Base-by-base conservation (phyloP, 1,140 invertebrate species). In the Bicyclus anynana region DNA sequence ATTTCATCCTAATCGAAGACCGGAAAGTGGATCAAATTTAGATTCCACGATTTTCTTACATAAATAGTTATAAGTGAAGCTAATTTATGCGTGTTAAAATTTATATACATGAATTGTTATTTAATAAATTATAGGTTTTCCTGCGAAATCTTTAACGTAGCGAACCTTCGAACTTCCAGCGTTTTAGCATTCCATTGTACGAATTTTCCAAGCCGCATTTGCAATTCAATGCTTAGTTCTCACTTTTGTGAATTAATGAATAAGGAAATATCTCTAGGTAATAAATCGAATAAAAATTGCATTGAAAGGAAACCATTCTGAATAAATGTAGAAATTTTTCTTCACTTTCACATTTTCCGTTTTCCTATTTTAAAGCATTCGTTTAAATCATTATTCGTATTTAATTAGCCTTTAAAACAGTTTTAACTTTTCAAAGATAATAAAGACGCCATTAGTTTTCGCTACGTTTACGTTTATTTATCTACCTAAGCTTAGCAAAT, bases 271-370 rank as follows among this genome's bases (percentile, higher is more conserved):
- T 51, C 55, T 57, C 16, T 38, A 44, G 55, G 48, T 42, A 57
- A 57, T 51, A 57, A 57, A 57, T 57, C 55, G 48, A 57, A 57
- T 57, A 51, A 57, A 51, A 44, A 20, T 49, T 57, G 47, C 37
- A 57, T 53, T 53, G 38, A 27, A 38, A 35, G 27, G 14, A 55
- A 53, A 52, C 51, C 54, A 53, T 52, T 57, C 42, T 57, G 51
- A 63, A 63, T 58, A 63, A 54, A 54, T 42, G 55, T 51, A 50
- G 44, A 51, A 55, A 46, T 62, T 40, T 40, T 12, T 12, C 29
- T n/a, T 12, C 3, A 33, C 29, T 33, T 12, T 33, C 29, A 23
- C 10, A n/a, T 33, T 33, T 33, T 4, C 10, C 10, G 29, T 12
- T 33, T 33, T 33, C n/a, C 3, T 7, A 33, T 12, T 10, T 33